These are phyloP conservation scores for Synergus laeviventris DNA, from an alignment of 2,888 invertebrate genomes.

Conservation along the genomic window DNA sequence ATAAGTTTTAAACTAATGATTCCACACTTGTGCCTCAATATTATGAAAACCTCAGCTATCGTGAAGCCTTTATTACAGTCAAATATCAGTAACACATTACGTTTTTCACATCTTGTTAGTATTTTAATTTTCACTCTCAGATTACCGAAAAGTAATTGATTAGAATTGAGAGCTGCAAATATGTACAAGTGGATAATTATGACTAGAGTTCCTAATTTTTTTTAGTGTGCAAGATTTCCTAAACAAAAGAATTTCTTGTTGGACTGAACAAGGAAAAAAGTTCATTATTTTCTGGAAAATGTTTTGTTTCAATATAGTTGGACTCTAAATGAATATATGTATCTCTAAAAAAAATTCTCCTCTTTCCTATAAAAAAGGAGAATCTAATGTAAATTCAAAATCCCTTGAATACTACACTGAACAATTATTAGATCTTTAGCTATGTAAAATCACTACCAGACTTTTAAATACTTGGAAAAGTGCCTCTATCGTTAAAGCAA, in stretches of 20 bases:
- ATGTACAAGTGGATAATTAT: slow-evolving; percentile 1
- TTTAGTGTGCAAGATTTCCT: not conserved
- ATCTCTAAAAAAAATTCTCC: not conserved
- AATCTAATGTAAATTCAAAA: not conserved
- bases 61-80: slow-evolving; percentile 8
- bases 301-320: not conserved
- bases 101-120: not conserved
- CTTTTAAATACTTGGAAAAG: not conserved
- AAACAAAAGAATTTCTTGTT: not conserved
- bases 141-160: not conserved
- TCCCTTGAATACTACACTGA: not conserved
- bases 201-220: not conserved
- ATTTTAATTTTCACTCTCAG: not conserved
- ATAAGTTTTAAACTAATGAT: slow-evolving; percentile 55
- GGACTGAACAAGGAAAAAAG: not conserved
- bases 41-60: not conserved
- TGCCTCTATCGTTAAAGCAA: not conserved
- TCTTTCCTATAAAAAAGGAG: not conserved
- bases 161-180: slow-evolving; percentile 1
- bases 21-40: not conserved
- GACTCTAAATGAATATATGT: not conserved
- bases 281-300: not conserved
- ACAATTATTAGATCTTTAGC: not conserved
- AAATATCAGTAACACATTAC: slow-evolving; percentile 18
- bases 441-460: not conserved